Evolutionary conservation across 2,113 vertebrate genomes (phyloP).

Genomic region (Acanthochromis polyacanthus): DNA sequence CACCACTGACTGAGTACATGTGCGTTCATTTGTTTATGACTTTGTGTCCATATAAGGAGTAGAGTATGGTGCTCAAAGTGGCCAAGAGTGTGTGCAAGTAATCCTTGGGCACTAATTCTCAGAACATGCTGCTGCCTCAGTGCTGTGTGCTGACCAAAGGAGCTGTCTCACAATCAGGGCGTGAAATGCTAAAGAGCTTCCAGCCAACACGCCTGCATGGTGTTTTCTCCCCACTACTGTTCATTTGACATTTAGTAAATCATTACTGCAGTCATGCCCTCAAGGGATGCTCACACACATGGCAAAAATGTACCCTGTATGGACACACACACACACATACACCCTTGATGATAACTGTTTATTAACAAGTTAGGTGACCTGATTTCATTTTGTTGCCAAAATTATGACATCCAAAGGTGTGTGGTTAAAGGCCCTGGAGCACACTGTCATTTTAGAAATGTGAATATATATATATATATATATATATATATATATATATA

Average conservation of each 20-base stretch:
- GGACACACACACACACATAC: constrained; percentile 11
- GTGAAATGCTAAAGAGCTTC: constrained; percentile 84
- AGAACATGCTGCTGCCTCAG: constrained; percentile 47
- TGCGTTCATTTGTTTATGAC: constrained; percentile 13
- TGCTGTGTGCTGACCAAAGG: constrained; percentile 65
- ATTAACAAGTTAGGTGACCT: constrained; percentile 77
- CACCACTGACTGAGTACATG: not conserved
- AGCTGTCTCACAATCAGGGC: constrained; percentile 83
- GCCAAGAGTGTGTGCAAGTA: constrained; percentile 34
- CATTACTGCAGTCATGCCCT: constrained; percentile 75
- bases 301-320: constrained; percentile 8
- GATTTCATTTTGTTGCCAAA: constrained; percentile 68
- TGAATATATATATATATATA: too few relatives aligned
- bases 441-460: constrained; percentile 34
- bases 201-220: constrained; percentile 77
- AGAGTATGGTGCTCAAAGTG: constrained; percentile 33
- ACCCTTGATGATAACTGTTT: constrained; percentile 65
- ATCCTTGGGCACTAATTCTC: constrained; percentile 49
- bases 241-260: constrained; percentile 86
- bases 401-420: constrained; percentile 68
- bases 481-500: not conserved
- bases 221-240: constrained; percentile 80
- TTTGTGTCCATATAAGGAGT: constrained; percentile 13
- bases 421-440: constrained; percentile 35
- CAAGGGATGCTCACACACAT: constrained; percentile 43